Percentiles rank a stretch among this genome's conserved stretches.
These are phyloP conservation scores for Motacilla tschutschensis DNA, from an alignment of 2,113 vertebrate species.

Conservation along the genomic window DNA sequence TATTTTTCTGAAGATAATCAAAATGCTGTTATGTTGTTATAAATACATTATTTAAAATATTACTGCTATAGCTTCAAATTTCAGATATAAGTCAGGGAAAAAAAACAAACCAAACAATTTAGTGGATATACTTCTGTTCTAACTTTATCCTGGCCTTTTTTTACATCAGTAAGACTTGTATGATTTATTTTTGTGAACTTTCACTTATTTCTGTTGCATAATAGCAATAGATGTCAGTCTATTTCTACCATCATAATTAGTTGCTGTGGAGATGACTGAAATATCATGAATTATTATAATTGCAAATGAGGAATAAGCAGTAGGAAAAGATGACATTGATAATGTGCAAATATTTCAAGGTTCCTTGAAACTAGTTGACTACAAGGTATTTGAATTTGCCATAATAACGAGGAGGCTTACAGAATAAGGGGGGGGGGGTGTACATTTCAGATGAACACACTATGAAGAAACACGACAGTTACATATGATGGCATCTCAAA, in stretches of 20 bases:
- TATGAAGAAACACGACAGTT: neutral
- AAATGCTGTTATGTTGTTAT: neutral
- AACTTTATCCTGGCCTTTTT: neutral
- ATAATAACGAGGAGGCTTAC: neutral
- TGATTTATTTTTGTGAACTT: conserved; percentile 33
- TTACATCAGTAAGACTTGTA: neutral
- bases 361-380: conserved; percentile 28
- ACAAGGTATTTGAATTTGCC: conserved; percentile 1
- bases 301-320: conserved; percentile 54
- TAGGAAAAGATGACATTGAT: conserved; percentile 58
- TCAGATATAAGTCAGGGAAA: neutral
- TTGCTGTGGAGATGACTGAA: conserved; percentile 52
- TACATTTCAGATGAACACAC: neutral
- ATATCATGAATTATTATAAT: conserved; percentile 50
- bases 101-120: neutral
- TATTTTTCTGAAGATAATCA: neutral
- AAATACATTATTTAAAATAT: conserved; percentile 9
- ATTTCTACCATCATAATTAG: conserved; percentile 57
- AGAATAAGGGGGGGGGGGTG: neutral
- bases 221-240: conserved; percentile 28
- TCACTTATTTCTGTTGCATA: conserved; percentile 33
- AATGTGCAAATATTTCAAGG: conserved; percentile 42
- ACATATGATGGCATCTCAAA: neutral
- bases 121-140: neutral
- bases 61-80: neutral